phyloP scores from a whole-genome alignment of 2,888 invertebrate species.

The Steromphala cineraria region DNA sequence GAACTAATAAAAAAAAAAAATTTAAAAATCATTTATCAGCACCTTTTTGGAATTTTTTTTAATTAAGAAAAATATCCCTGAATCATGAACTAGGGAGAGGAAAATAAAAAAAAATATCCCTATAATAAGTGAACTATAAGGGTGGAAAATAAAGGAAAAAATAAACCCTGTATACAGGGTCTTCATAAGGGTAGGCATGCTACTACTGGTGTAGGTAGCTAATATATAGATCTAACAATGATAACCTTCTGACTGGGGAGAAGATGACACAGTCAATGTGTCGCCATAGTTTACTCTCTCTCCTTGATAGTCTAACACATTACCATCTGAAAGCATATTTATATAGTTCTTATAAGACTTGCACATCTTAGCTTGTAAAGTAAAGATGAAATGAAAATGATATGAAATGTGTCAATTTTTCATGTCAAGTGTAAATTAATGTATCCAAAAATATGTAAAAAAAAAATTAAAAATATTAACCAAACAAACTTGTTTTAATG shows the following conservation, averaged over 20 bases:
- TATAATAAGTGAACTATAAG: too few species aligned
- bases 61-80: too few species aligned
- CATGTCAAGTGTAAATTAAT: not conserved
- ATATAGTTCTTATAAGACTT: not conserved
- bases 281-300: constrained; percentile 29
- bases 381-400: not conserved
- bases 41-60: too few species aligned
- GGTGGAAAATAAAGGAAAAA: too few species aligned
- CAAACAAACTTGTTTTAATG: not conserved
- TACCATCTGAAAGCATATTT: not conserved
- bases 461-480: not conserved
- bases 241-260: constrained; percentile 25
- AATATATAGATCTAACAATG: not conserved
- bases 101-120: too few species aligned
- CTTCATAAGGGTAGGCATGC: too few species aligned
- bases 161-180: too few species aligned
- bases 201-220: not conserved
- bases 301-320: constrained; percentile 10
- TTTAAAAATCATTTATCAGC: too few species aligned
- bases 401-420: not conserved
- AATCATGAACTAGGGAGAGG: too few species aligned
- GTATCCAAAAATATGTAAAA: not conserved
- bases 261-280: constrained; percentile 24
- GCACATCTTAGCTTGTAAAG: not conserved
- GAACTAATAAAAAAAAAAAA: too few species aligned